These are phyloP conservation scores for Oxyruncus cristatus DNA, from an alignment of 2,113 vertebrate genomes.

Conservation along the genomic window DNA sequence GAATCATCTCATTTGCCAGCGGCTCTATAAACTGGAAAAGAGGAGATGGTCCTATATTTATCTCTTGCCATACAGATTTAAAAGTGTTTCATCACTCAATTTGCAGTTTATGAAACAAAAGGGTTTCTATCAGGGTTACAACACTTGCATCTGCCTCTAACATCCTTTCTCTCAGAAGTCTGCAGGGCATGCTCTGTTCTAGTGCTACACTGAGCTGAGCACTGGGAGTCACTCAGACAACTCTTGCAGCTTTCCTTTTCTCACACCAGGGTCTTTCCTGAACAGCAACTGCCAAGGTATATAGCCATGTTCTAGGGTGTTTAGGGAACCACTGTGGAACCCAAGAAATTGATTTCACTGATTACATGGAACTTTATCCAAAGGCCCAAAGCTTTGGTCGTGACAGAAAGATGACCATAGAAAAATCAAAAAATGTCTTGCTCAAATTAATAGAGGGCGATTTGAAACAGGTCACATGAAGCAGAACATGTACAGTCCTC, in stretches of 20 bases:
- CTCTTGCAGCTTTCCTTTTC: neutral
- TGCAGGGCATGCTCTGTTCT: neutral
- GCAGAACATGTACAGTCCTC: neutral
- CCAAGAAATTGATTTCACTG: neutral
- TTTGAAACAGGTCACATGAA: neutral
- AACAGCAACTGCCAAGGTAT: neutral
- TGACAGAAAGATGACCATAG: neutral
- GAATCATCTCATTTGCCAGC: neutral
- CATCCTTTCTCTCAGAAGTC: neutral
- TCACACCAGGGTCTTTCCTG: neutral
- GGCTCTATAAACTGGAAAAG: neutral
- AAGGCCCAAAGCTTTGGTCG: neutral
- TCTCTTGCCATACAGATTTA: neutral
- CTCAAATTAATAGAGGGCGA: neutral
- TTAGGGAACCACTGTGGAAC: neutral
- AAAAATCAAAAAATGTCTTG: neutral
- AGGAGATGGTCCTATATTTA: neutral
- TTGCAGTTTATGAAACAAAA: neutral
- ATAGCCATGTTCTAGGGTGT: neutral
- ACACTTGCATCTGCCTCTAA: neutral
- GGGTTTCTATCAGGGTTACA: neutral
- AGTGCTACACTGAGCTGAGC: neutral
- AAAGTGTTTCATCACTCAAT: neutral
- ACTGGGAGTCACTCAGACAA: neutral
- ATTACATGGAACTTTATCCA: neutral